phyloP scores from a whole-genome alignment of 2,888 invertebrate species.

The Melanophora roralis region DNA sequence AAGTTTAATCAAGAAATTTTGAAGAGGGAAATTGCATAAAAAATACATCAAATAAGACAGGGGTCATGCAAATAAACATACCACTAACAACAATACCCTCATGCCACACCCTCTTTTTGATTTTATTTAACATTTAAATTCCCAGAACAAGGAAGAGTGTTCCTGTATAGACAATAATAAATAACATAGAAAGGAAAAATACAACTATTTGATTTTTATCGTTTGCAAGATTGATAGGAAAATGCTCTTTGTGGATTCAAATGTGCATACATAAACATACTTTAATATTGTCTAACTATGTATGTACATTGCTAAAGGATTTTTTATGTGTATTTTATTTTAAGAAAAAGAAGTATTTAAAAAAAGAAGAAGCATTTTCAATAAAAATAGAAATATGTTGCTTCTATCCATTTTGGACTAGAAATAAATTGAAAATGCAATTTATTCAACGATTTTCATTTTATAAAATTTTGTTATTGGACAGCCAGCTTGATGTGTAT shows the following conservation, averaged over 20 bases:
- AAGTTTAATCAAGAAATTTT: constrained; percentile 35
- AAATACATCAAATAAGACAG: constrained; percentile 26
- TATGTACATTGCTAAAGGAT: background rate
- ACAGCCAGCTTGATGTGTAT: constrained; percentile 41
- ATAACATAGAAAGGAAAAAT: too few relatives aligned
- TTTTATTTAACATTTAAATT: background rate
- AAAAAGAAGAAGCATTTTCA: background rate
- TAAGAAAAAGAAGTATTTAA: background rate
- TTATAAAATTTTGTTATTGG: constrained; percentile 19
- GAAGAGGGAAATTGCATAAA: constrained; percentile 40
- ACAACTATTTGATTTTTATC: constrained; percentile 47
- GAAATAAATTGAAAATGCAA: constrained; percentile 36
- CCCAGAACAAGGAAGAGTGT: background rate
- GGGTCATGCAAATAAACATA: constrained; percentile 33
- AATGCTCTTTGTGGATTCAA: too few relatives aligned
- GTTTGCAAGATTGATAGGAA: constrained; percentile 57
- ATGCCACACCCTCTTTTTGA: constrained; percentile 31
- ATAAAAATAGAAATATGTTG: background rate
- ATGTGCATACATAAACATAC: background rate
- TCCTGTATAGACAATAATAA: background rate
- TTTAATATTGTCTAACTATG: constrained; percentile 14
- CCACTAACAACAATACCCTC: too few relatives aligned
- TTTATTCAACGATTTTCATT: constrained; percentile 33
- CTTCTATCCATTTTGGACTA: background rate
- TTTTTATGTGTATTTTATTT: background rate